Base-by-base conservation (phyloP, 2,797 vertebrate genomes). In the Chromis chromis region DNA sequence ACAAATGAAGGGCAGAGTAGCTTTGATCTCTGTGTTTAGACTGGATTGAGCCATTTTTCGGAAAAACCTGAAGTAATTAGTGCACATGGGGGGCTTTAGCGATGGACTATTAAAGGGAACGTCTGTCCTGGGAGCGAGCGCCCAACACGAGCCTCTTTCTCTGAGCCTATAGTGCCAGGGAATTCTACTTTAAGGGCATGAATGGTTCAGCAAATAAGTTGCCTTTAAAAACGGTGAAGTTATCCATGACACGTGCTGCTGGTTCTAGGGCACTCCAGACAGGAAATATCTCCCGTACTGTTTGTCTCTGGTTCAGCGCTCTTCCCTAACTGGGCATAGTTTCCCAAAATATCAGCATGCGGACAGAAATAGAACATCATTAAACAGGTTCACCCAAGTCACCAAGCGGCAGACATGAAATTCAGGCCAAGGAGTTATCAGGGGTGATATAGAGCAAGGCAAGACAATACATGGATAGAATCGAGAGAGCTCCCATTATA, bases 261-360 rank as follows among this genome's bases (percentile, higher is more conserved):
- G 71, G 80, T 91, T 89, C 65, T 81, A 80, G 87, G 83, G 74
- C 79, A 85, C 78, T 77, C 67, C 61, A 71, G 72, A 82, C 73
- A 73, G 76, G 75, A 88, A 72, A 79, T 59, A 70, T 50, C 66
- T 79, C 74, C 33, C 76, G 17, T 49, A 49, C 68, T 71, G 76
- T 88, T 88, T 78, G 76, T 81, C 81, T 88, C 74, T 64, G 78
- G 87, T 69, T 91, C 85, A 87, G 76, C 54, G 68, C 78, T 86
- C 79, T 71, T 83, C 65, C 79, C 81, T 82, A 88, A 88, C 78
- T 58, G 81, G 85, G 82, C 78, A 86, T 62, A 76, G 65, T 84
- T 88, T 91, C 84, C 83, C 77, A 80, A 87, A 90, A 90, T 90
- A 90, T 90, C 84, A 86, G 82, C 90, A 94, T 92, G 93, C 91